phyloP scores from a whole-genome alignment of 1,140 invertebrate species.

The Drosophila pectinifera region DNA sequence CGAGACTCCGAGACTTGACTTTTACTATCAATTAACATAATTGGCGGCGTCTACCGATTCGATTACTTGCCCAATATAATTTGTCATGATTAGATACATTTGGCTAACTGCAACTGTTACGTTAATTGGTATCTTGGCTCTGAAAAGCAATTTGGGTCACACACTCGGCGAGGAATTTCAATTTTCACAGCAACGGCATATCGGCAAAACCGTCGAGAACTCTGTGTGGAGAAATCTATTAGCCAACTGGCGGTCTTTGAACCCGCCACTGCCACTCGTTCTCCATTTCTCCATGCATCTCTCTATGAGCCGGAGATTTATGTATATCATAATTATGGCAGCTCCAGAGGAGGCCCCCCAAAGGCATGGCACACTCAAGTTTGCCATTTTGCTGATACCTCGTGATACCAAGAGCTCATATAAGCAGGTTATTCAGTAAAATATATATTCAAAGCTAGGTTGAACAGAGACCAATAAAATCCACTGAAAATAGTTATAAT shows the following conservation, averaged over 20 bases:
- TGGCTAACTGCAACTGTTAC: constrained; percentile 58
- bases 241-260: constrained; percentile 60
- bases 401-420: background rate
- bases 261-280: constrained; percentile 31
- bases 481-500: too few species aligned
- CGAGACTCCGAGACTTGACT: constrained; percentile 55
- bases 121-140: constrained; percentile 30
- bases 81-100: constrained; percentile 52
- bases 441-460: background rate
- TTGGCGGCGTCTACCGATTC: constrained; percentile 58
- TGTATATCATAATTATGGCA: constrained; percentile 74
- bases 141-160: constrained; percentile 48
- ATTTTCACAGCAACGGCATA: constrained; percentile 42
- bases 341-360: constrained; percentile 11
- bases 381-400: constrained; percentile 20
- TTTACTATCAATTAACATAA: constrained; percentile 81
- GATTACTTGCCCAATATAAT: constrained; percentile 68
- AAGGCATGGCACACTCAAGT: constrained; percentile 40
- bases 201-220: constrained; percentile 30
- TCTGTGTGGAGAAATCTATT: constrained; percentile 45
- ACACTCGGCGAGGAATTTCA: constrained; percentile 29
- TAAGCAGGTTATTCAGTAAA: too few species aligned
- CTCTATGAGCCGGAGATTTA: constrained; percentile 49
- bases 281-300: constrained; percentile 40
- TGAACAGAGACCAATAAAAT: too few species aligned